Percentiles rank a stretch among this genome's conserved stretches.
Evolutionary conservation across 2,113 vertebrate species (phyloP).

Genomic region (Lanius collurio): DNA sequence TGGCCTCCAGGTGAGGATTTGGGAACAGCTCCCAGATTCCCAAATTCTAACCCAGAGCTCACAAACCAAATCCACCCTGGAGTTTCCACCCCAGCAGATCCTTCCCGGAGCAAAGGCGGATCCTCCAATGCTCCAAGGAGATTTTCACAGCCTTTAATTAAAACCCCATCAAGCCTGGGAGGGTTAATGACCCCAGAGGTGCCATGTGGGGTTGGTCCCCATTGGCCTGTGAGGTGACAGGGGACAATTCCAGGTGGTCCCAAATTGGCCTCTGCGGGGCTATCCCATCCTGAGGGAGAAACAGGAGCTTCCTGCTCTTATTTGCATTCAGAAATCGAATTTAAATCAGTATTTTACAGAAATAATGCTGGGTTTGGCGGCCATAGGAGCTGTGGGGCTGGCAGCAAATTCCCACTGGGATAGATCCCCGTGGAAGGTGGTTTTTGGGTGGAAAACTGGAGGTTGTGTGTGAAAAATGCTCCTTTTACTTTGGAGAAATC

Average conservation of each 20-base stretch:
- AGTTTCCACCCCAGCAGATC: not conserved
- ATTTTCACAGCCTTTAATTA: not conserved
- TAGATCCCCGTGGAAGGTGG: too few relatives aligned
- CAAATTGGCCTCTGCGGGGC: not conserved
- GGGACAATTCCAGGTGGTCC: not conserved
- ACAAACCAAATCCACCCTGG: not conserved
- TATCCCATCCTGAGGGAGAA: not conserved
- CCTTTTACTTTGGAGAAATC: not conserved
- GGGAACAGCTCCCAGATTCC: not conserved
- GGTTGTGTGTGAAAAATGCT: not conserved
- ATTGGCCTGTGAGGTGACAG: accelerated
- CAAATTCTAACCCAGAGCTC: not conserved
- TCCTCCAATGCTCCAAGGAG: not conserved
- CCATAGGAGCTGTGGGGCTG: not conserved
- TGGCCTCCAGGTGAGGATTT: not conserved
- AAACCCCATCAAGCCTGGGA: not conserved
- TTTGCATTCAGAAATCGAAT: not conserved
- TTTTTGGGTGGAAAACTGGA: not conserved
- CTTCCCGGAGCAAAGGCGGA: accelerated
- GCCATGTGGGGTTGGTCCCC: not conserved
- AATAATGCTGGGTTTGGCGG: not conserved
- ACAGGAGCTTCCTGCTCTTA: not conserved
- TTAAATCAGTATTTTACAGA: not conserved
- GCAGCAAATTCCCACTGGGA: not conserved
- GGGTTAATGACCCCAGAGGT: not conserved